A percentile compares a stretch with the other conserved stretches of the same genome.
phyloP scores from a whole-genome alignment of 2,888 invertebrate genomes.

The Phengaris alcon region DNA sequence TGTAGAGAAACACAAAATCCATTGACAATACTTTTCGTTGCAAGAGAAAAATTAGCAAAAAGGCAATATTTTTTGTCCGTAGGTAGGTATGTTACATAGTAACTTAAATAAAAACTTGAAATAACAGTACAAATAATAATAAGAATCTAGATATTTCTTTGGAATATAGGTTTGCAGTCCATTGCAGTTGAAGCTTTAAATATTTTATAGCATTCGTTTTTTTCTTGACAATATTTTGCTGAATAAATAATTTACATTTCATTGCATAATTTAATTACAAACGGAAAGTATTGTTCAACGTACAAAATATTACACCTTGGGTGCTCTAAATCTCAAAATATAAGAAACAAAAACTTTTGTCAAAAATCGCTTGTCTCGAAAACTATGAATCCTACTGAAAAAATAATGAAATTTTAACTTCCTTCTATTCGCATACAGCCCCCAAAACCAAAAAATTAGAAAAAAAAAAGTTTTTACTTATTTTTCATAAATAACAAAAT shows the following conservation, averaged over 20 bases:
- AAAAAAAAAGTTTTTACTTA: too few species aligned
- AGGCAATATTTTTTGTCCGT: neutral
- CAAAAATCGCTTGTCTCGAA: too few species aligned
- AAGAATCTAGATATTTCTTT: neutral
- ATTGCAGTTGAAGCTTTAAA: constrained; percentile 7
- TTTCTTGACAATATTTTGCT: constrained; percentile 11
- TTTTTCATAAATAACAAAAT: neutral
- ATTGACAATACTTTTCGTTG: constrained; percentile 25
- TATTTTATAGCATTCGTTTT: constrained; percentile 13
- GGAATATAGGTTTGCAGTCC: neutral
- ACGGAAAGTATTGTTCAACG: constrained; percentile 23
- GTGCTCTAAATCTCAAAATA: neutral
- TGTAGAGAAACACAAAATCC: constrained; percentile 11
- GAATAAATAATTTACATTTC: neutral
- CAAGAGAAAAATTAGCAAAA: neutral
- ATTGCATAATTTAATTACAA: neutral
- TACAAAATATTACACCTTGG: neutral
- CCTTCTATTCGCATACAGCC: too few species aligned
- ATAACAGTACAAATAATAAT: neutral
- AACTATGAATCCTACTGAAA: too few species aligned
- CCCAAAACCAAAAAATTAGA: too few species aligned
- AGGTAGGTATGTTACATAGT: neutral
- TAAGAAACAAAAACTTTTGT: neutral
- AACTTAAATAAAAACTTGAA: neutral
- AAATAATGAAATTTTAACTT: too few species aligned